A percentile compares a stretch with the other conserved stretches of the same genome.
These are phyloP conservation scores for Arbacia lixula DNA, from an alignment of 53 echinoderm and acorn worm species.

Conservation along the genomic window DNA sequence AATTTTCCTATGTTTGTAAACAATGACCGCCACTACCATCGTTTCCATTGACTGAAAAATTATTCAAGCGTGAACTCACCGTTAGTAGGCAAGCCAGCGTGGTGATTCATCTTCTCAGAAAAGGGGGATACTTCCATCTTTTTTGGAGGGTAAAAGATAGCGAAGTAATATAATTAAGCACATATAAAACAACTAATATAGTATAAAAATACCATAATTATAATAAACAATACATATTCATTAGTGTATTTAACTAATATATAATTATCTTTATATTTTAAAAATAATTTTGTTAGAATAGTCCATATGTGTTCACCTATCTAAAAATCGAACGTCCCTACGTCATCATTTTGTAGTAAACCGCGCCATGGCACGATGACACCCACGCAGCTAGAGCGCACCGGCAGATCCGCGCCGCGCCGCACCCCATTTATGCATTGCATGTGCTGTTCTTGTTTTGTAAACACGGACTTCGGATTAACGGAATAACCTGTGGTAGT, in stretches of 20 bases:
- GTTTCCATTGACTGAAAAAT: no score
- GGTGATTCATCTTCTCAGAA: slow-evolving; percentile 21
- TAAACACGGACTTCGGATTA: no score
- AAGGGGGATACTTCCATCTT: no score
- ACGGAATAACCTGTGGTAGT: no score
- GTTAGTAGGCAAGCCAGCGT: slow-evolving; percentile 13
- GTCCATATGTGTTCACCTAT: not conserved
- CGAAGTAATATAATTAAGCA: no score
- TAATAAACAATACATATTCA: no score
- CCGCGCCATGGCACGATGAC: not conserved
- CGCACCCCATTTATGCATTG: slow-evolving; percentile 19
- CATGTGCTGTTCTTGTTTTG: no score
- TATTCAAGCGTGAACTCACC: slow-evolving; percentile 19
- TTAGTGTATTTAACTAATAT: not conserved
- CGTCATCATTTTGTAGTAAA: not conserved
- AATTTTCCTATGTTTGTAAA: no score
- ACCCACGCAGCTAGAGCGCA: not conserved
- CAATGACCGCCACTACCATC: no score
- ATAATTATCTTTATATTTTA: not conserved
- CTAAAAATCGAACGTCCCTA: not conserved
- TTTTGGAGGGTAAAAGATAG: no score
- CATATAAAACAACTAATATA: no score
- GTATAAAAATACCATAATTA: no score
- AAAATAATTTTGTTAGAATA: not conserved
- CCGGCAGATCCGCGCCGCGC: not conserved